Percentiles rank a stretch among this genome's conserved stretches.
Evolutionary conservation across 2,113 vertebrate genomes (phyloP).

Genomic region (Tachuris rubrigastra): DNA sequence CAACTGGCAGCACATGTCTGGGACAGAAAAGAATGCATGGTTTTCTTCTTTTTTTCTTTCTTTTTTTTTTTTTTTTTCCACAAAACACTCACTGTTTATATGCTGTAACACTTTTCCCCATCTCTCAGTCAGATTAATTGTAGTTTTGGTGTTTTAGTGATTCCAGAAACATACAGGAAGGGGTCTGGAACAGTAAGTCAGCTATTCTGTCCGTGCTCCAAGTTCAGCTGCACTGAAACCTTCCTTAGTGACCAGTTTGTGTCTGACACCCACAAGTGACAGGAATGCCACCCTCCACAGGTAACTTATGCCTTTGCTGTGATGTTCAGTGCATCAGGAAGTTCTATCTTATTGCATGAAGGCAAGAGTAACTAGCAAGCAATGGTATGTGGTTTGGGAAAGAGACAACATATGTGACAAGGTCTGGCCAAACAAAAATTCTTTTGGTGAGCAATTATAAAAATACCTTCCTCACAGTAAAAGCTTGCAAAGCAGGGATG

Average conservation of each 20-base stretch:
- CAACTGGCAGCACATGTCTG: not conserved
- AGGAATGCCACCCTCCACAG: not conserved
- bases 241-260: not conserved
- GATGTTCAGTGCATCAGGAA: not conserved
- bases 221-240: not conserved
- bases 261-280: not conserved
- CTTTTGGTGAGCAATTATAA: not conserved
- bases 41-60: not conserved
- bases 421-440: not conserved
- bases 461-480: not conserved
- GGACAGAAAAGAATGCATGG: constrained; percentile 13
- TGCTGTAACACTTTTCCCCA: not conserved
- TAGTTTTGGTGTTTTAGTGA: not conserved
- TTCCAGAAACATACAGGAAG: not conserved
- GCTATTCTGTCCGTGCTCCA: not conserved
- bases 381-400: not conserved
- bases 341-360: not conserved
- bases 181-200: not conserved
- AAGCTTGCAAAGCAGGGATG: not conserved
- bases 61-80: not conserved
- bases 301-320: not conserved
- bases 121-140: not conserved
- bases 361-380: not conserved
- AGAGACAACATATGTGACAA: not conserved
- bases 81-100: not conserved